These are phyloP conservation scores for Criorhina ranunculi DNA, from an alignment of 2,888 invertebrate species.

Conservation along the genomic window DNA sequence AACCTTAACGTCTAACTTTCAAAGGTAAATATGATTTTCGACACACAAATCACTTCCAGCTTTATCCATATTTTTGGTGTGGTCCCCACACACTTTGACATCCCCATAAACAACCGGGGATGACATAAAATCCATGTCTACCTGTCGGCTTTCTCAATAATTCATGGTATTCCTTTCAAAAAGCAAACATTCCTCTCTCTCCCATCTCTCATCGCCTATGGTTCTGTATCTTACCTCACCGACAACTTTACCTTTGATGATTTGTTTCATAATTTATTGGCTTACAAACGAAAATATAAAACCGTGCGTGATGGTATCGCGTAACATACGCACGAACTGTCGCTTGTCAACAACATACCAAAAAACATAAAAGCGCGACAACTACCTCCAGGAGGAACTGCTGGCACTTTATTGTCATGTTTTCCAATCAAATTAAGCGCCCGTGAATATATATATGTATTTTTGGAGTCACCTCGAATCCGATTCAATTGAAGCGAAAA, in stretches of 20 bases:
- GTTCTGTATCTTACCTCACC: too few species aligned
- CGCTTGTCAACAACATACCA: slow-evolving; percentile 47
- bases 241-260: slow-evolving; percentile 43
- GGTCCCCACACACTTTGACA: slow-evolving; percentile 26
- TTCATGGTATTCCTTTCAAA: slow-evolving; percentile 44
- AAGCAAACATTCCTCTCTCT: background rate
- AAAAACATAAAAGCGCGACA: slow-evolving; percentile 38
- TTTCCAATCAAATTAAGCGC: slow-evolving; percentile 47
- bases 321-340: slow-evolving; percentile 54
- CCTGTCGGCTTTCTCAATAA: slow-evolving; percentile 64
- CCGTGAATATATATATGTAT: background rate
- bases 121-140: slow-evolving; percentile 63
- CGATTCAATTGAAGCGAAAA: slow-evolving; percentile 9
- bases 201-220: background rate
- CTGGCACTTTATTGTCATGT: slow-evolving; percentile 44
- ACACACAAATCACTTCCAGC: slow-evolving; percentile 27
- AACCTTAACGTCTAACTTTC: background rate
- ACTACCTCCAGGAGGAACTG: background rate
- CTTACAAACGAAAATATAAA: slow-evolving; percentile 19
- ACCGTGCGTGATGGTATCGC: slow-evolving; percentile 58
- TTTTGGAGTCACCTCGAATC: background rate
- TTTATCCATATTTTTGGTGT: background rate
- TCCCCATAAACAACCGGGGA: slow-evolving; percentile 58
- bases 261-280: slow-evolving; percentile 69
- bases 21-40: slow-evolving; percentile 31